Conservation (phyloP, 2,888 invertebrate species). For the Acleris laterana region DNA sequence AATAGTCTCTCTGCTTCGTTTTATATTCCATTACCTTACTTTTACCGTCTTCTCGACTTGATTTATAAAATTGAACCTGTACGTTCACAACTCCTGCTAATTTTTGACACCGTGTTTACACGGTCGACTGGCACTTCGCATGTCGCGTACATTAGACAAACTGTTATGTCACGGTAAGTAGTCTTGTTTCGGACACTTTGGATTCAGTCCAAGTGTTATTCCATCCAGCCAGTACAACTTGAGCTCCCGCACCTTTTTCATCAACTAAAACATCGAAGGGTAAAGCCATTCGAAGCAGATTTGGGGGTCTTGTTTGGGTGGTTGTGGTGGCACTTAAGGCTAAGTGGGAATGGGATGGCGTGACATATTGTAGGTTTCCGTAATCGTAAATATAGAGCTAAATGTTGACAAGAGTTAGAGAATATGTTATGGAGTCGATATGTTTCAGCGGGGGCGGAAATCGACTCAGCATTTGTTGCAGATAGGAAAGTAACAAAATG, state of each 20-base stretch:
- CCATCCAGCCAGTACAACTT: conserved; percentile 45
- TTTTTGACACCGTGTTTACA: conserved; percentile 36
- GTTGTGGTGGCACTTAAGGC: conserved; percentile 39
- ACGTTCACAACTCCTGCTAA: background rate
- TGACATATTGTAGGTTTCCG: conserved; percentile 64
- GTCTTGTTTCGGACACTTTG: conserved; percentile 68
- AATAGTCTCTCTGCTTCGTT: no score
- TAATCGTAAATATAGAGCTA: conserved; percentile 57
- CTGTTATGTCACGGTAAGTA: conserved; percentile 66
- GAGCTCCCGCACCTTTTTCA: conserved; percentile 50
- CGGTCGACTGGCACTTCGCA: conserved; percentile 12
- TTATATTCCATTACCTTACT: no score
- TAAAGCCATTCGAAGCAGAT: conserved; percentile 20
- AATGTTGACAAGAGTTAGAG: conserved; percentile 43
- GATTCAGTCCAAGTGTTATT: conserved; percentile 67
- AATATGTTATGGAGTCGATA: conserved; percentile 24
- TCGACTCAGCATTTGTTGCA: conserved; percentile 17
- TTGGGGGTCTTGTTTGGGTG: conserved; percentile 48
- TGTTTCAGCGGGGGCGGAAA: conserved; percentile 5
- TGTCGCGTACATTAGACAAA: conserved; percentile 52
- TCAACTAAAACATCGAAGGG: conserved; percentile 31
- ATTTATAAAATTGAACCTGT: background rate
- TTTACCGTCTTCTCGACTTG: no score
- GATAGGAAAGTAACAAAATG: background rate
- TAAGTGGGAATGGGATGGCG: conserved; percentile 49